phyloP scores from a whole-genome alignment of 2,113 vertebrate genomes.

The Eclectus roratus region DNA sequence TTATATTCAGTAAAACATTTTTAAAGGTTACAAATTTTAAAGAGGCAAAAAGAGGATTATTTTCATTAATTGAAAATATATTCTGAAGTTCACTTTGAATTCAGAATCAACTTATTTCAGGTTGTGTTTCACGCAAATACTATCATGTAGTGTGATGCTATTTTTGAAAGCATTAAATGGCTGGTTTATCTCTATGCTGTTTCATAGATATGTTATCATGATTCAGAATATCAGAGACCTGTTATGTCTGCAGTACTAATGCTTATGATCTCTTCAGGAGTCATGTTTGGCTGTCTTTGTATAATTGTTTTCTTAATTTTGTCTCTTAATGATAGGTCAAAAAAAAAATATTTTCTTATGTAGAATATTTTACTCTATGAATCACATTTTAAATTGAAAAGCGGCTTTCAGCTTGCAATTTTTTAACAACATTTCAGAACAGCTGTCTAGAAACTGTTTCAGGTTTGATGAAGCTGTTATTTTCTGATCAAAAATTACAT shows the following conservation, averaged over 20 bases:
- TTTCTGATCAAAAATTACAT: background rate
- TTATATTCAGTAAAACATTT: background rate
- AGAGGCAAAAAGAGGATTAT: background rate
- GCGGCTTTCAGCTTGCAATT: background rate
- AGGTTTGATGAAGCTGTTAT: background rate
- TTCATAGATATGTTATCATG: background rate
- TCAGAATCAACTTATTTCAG: background rate
- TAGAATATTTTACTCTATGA: background rate
- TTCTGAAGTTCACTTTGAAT: background rate
- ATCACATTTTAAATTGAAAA: background rate
- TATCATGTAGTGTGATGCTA: background rate
- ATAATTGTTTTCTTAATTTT: background rate
- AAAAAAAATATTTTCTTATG: background rate
- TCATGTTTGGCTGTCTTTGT: background rate
- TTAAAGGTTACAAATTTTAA: background rate
- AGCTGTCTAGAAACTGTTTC: background rate
- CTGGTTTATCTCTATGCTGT: background rate
- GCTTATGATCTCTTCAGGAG: background rate
- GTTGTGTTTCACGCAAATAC: background rate
- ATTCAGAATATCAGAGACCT: background rate
- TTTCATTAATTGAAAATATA: background rate
- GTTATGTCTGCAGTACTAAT: background rate
- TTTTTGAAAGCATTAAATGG: background rate
- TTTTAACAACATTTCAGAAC: background rate
- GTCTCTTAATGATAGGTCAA: background rate